Evolutionary conservation across 2,113 vertebrate species (phyloP).

Genomic region (Triplophysa siluroides): DNA sequence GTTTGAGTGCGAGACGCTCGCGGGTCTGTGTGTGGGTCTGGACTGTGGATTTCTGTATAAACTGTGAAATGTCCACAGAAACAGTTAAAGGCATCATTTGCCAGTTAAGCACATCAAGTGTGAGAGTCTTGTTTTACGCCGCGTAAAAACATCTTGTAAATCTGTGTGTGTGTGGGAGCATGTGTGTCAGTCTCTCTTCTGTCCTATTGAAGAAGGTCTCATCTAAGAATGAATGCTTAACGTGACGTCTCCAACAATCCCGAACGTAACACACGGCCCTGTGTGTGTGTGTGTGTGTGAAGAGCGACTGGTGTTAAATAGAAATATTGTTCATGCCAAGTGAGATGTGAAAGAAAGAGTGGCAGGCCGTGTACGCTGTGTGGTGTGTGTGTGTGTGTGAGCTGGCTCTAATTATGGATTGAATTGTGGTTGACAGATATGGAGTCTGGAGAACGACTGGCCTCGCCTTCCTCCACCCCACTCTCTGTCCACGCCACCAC

Average conservation of each 20-base stretch:
- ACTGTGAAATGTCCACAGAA: conserved; percentile 32
- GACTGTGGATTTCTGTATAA: background rate
- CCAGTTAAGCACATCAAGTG: conserved; percentile 47
- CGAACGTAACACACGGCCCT: conserved; percentile 4
- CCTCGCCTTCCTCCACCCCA: conserved; percentile 79
- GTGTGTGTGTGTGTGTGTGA: conserved; percentile 32
- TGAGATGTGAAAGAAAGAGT: conserved; percentile 79
- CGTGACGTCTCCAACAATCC: conserved; percentile 42
- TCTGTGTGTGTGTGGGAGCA: conserved; percentile 33
- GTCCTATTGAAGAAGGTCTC: conserved; percentile 32
- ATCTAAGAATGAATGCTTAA: conserved; percentile 46
- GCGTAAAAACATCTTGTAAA: conserved; percentile 50
- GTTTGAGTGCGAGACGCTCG: background rate
- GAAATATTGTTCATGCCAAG: conserved; percentile 80
- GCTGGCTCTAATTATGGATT: conserved; percentile 59
- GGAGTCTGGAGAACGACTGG: conserved; percentile 88
- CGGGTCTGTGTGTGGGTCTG: conserved; percentile 15
- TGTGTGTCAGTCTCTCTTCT: conserved; percentile 10
- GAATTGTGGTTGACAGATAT: conserved; percentile 77
- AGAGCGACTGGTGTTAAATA: conserved; percentile 74
- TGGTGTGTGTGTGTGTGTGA: conserved; percentile 35
- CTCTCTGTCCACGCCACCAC: conserved; percentile 83
- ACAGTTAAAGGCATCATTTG: conserved; percentile 49
- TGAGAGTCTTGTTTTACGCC: conserved; percentile 41
- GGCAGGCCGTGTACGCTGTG: conserved; percentile 55